These are phyloP conservation scores for Drosophila lutescens DNA, from an alignment of 2,888 invertebrate genomes.

Conservation along the genomic window DNA sequence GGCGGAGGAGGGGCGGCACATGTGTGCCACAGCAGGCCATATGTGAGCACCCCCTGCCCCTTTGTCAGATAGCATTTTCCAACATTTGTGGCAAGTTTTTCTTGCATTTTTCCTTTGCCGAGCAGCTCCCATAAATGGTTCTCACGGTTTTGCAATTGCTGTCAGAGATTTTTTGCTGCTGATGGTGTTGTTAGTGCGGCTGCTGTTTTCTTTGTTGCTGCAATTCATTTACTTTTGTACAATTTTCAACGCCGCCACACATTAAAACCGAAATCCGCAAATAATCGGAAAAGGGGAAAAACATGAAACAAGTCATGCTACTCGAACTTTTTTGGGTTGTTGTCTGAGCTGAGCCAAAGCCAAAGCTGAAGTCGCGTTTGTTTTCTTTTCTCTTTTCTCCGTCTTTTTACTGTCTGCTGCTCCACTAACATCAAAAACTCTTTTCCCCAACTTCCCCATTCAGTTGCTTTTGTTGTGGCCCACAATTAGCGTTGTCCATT, in stretches of 20 bases:
- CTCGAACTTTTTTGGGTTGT: constrained; percentile 13
- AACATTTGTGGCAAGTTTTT: constrained; percentile 70
- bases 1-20: constrained; percentile 32
- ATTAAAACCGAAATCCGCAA: constrained; percentile 34
- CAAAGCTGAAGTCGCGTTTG: constrained; percentile 13
- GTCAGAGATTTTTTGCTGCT: constrained; percentile 40
- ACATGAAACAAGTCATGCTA: constrained; percentile 24
- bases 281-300: constrained; percentile 23
- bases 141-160: constrained; percentile 69
- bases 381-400: constrained; percentile 31
- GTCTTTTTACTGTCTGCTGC: constrained; percentile 36
- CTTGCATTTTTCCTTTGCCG: constrained; percentile 66
- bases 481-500: constrained; percentile 69
- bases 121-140: constrained; percentile 69
- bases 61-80: constrained; percentile 70
- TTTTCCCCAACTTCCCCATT: constrained; percentile 1
- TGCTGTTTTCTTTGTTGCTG: constrained; percentile 34
- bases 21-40: constrained; percentile 57
- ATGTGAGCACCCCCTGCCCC: constrained; percentile 2
- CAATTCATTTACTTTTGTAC: constrained; percentile 45
- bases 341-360: constrained; percentile 9
- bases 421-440: constrained; percentile 47
- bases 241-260: constrained; percentile 59
- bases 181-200: constrained; percentile 24
- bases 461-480: constrained; percentile 55